Evolutionary conservation across 2,113 vertebrate genomes (phyloP).

Genomic region (Catagonus wagneri): DNA sequence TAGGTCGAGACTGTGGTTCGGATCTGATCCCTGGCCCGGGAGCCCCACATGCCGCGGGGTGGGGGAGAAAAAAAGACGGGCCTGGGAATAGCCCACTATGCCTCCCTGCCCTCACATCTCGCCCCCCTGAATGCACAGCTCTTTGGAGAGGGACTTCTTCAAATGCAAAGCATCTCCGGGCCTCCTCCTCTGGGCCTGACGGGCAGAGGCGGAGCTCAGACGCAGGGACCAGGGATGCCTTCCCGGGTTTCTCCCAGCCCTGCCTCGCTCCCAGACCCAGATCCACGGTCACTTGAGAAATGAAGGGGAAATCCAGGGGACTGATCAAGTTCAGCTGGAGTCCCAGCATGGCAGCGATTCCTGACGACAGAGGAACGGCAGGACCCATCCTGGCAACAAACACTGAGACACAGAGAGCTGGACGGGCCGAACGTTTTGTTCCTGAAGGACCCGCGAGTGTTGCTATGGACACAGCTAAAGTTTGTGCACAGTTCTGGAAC

Average conservation of each 20-base stretch:
- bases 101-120: not conserved
- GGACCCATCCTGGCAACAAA: constrained; percentile 51
- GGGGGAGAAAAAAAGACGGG: not conserved
- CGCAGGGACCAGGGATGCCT: not conserved
- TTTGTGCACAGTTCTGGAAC: constrained; percentile 68
- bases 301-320: constrained; percentile 3
- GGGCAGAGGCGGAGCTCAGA: too few species aligned
- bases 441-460: constrained; percentile 14
- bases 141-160: not conserved
- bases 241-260: not conserved
- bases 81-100: not conserved
- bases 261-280: not conserved
- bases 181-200: not conserved
- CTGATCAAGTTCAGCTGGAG: constrained; percentile 48
- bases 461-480: constrained; percentile 75
- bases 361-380: constrained; percentile 36
- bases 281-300: constrained; percentile 12
- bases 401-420: constrained; percentile 38
- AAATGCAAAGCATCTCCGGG: not conserved
- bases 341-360: not conserved
- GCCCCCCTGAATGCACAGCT: not conserved
- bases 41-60: too few species aligned
- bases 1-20: too few species aligned
- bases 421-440: constrained; percentile 68
- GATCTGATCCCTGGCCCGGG: too few species aligned